phyloP scores from a whole-genome alignment of 2,113 vertebrate species.

The Ornithorhynchus anatinus region DNA sequence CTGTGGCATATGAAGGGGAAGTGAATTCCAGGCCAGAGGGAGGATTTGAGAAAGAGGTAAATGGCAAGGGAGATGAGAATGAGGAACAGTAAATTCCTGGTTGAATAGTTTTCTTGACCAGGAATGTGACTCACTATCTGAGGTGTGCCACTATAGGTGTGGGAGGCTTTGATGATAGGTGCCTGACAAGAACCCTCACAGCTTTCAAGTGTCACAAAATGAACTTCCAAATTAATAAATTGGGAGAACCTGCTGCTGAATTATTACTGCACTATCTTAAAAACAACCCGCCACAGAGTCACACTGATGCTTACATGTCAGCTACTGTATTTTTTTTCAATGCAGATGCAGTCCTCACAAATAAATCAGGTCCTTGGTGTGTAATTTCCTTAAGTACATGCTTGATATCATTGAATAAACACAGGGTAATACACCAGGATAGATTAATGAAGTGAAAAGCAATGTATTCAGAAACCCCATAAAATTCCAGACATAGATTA shows the following conservation, averaged over 20 bases:
- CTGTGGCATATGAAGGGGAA: no score
- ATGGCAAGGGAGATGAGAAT: no score
- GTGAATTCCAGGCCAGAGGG: no score
- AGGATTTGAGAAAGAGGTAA: no score
- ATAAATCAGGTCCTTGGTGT: conserved; percentile 48
- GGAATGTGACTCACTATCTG: not conserved
- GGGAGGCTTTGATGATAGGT: no score
- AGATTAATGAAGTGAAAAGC: conserved; percentile 31
- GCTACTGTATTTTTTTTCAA: conserved; percentile 10
- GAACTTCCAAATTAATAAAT: conserved; percentile 39
- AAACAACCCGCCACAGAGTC: conserved; percentile 23
- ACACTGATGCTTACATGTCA: conserved; percentile 39
- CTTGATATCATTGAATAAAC: conserved; percentile 53
- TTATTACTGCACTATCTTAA: conserved; percentile 29
- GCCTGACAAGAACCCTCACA: no score
- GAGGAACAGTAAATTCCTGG: no score
- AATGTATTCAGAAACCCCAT: not conserved
- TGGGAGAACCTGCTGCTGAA: conserved; percentile 19
- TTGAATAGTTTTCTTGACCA: not conserved
- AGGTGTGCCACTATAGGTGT: no score
- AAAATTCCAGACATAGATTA: conserved; percentile 25
- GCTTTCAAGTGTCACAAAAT: no score
- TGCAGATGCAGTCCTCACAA: conserved; percentile 22
- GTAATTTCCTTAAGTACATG: conserved; percentile 43
- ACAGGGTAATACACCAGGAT: conserved; percentile 31